A percentile compares a stretch with the other conserved stretches of the same genome.
phyloP scores from a whole-genome alignment of 2,888 invertebrate genomes.

The Cinara cedri region DNA sequence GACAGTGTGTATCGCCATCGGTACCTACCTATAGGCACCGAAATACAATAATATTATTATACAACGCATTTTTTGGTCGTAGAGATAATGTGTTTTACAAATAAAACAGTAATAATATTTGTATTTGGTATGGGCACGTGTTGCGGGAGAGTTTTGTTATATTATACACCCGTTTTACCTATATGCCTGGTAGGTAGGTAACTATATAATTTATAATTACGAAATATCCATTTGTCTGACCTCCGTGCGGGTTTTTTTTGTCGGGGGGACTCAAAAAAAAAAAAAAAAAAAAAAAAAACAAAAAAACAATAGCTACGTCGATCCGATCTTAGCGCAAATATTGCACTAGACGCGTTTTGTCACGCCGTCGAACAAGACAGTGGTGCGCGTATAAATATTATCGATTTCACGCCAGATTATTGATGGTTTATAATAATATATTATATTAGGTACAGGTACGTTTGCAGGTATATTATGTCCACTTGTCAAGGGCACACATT shows the following conservation, averaged over 20 bases:
- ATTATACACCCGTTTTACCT: too few relatives aligned
- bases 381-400: slow-evolving; percentile 48
- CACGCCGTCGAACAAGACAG: slow-evolving; percentile 34
- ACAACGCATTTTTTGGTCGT: neutral
- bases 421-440: slow-evolving; percentile 12
- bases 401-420: slow-evolving; percentile 50
- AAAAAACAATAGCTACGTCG: slow-evolving; percentile 18
- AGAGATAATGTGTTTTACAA: neutral
- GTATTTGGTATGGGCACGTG: too few relatives aligned
- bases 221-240: slow-evolving; percentile 24
- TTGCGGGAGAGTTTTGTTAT: too few relatives aligned
- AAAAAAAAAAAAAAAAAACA: neutral
- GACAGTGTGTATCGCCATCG: too few relatives aligned
- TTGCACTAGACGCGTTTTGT: slow-evolving; percentile 46
- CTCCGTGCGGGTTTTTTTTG: neutral
- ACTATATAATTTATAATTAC: slow-evolving; percentile 38
- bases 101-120: too few relatives aligned
- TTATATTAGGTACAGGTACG: too few relatives aligned
- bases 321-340: slow-evolving; percentile 26
- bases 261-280: too few relatives aligned
- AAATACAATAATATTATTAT: neutral
- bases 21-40: too few relatives aligned
- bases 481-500: slow-evolving; percentile 31
- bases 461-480: neutral
- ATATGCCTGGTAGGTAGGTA: too few relatives aligned